Conservation (phyloP, 1,140 invertebrate species). For the Cydia fagiglandana region DNA sequence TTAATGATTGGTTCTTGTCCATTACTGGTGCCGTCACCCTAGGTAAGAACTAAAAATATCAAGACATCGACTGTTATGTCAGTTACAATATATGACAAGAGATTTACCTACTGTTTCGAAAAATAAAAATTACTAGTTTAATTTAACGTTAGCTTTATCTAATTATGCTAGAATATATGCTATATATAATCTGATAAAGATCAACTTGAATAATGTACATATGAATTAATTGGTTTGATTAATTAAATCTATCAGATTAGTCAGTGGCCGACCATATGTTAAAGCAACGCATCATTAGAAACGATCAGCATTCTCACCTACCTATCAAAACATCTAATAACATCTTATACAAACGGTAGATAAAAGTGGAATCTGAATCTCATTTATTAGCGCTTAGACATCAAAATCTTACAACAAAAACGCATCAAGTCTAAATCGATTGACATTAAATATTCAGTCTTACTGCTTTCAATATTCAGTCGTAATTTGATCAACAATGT, state of each 20-base stretch:
- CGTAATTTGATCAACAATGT: neutral
- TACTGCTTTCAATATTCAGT: neutral
- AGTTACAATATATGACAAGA: neutral
- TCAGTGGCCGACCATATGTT: neutral
- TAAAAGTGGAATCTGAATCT: constrained; percentile 3
- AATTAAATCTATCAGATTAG: neutral
- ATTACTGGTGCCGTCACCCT: too few relatives aligned
- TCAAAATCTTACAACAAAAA: neutral
- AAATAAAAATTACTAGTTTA: too few relatives aligned
- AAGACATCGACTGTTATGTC: neutral
- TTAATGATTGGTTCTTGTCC: too few relatives aligned
- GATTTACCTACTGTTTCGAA: neutral
- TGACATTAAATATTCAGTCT: neutral
- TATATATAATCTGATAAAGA: constrained; percentile 1
- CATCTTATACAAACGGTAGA: neutral
- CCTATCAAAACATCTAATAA: constrained; percentile 13
- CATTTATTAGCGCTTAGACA: constrained; percentile 15
- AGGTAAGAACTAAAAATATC: too few relatives aligned
- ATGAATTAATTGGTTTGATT: neutral
- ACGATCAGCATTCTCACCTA: neutral
- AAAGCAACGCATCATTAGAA: neutral
- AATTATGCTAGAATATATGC: neutral
- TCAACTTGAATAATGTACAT: neutral
- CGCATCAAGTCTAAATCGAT: neutral
- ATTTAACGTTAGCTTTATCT: neutral